These are phyloP conservation scores for Saccostrea cuccullata DNA, from an alignment of 1,140 invertebrate genomes.

Conservation along the genomic window DNA sequence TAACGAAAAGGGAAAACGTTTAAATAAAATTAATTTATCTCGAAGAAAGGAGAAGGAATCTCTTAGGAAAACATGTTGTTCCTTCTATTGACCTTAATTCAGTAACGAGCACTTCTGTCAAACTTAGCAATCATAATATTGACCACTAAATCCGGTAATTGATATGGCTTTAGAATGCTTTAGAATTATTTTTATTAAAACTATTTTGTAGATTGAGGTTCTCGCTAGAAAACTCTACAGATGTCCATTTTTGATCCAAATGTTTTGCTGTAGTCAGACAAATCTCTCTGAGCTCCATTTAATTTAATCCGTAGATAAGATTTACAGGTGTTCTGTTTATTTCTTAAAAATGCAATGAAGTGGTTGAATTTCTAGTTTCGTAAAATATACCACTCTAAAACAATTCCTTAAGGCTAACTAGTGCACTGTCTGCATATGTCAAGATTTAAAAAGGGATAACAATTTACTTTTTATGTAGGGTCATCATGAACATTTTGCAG, in stretches of 20 bases:
- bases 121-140: not conserved
- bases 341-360: not conserved
- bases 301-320: not conserved
- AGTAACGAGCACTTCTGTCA: not conserved
- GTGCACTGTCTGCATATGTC: not conserved
- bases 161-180: conserved; percentile 17
- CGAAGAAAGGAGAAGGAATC: not conserved
- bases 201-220: not conserved
- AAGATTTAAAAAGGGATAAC: not conserved
- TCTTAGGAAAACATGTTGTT: not conserved
- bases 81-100: conserved; percentile 18
- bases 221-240: not conserved
- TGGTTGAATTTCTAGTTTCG: not conserved
- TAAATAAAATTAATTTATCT: conserved; percentile 10
- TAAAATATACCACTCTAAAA: conserved; percentile 26
- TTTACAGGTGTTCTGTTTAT: not conserved
- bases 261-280: not conserved
- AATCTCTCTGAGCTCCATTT: conserved; percentile 6
- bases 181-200: not conserved
- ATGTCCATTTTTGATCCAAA: not conserved
- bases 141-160: conserved; percentile 31
- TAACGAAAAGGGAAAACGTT: not conserved
- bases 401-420: conserved; percentile 3
- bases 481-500: not conserved
- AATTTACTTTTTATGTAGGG: not conserved